These are phyloP conservation scores for Bellardia bayeri DNA, from an alignment of 2,888 invertebrate species.

Conservation along the genomic window DNA sequence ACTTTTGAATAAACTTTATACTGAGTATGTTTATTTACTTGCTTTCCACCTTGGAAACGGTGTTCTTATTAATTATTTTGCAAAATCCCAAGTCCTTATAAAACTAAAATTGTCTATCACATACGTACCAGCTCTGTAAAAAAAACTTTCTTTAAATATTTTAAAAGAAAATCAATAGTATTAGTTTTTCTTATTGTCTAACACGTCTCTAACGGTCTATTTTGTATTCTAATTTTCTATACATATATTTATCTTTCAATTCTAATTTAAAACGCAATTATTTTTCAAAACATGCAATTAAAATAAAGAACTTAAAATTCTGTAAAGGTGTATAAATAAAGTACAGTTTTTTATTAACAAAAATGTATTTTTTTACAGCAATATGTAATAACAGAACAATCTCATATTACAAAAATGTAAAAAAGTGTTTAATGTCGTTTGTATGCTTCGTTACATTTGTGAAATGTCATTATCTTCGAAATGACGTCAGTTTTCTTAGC, in stretches of 20 bases:
- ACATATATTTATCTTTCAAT: conserved; percentile 13
- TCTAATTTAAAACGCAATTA: conserved; percentile 56
- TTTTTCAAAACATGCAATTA: conserved; percentile 46
- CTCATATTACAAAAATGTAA: conserved; percentile 50
- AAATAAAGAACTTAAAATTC: background rate
- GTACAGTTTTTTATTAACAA: conserved; percentile 2
- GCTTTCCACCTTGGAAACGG: background rate
- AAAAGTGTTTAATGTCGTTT: conserved; percentile 14
- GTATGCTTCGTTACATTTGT: conserved; percentile 53
- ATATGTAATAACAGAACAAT: conserved; percentile 5
- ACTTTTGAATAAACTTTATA: background rate
- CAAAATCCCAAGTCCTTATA: conserved; percentile 15
- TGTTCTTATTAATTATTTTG: background rate
- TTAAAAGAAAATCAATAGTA: conserved; percentile 39
- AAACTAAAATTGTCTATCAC: background rate
- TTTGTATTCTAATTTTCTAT: conserved; percentile 28
- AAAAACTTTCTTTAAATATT: background rate
- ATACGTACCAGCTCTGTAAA: background rate
- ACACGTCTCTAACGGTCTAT: conserved; percentile 7
- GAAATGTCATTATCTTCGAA: conserved; percentile 39
- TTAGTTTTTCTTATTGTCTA: background rate
- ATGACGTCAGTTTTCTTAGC: conserved; percentile 64
- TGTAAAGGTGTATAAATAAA: conserved; percentile 14
- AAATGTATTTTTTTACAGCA: background rate
- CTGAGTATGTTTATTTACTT: background rate